phyloP scores from a whole-genome alignment of 2,797 vertebrate genomes.

The Squalus acanthias region DNA sequence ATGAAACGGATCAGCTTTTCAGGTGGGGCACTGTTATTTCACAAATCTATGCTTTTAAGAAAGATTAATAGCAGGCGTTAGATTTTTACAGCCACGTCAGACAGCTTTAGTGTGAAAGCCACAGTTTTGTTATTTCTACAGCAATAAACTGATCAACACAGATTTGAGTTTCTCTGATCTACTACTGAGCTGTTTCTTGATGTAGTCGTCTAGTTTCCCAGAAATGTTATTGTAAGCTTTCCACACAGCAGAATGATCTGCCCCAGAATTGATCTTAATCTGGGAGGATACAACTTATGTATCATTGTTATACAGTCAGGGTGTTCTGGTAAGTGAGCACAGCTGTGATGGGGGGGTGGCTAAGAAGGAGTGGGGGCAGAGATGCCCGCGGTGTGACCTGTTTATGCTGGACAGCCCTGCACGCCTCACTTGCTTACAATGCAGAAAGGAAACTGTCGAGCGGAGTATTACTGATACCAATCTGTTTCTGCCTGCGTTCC shows the following conservation, averaged over 20 bases:
- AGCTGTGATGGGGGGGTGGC: background rate
- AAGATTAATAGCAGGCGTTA: background rate
- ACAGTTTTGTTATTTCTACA: background rate
- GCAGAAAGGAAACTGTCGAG: background rate
- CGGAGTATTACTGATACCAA: conserved; percentile 18
- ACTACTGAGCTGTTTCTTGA: background rate
- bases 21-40: background rate
- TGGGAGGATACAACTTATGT: background rate
- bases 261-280: background rate
- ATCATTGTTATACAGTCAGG: background rate
- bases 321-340: background rate
- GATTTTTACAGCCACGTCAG: background rate
- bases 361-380: background rate
- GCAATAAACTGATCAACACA: background rate
- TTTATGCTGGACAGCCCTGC: background rate
- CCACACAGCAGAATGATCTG: background rate
- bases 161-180: background rate
- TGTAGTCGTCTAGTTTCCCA: background rate
- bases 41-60: background rate
- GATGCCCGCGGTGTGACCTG: background rate
- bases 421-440: background rate
- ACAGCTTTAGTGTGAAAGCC: background rate
- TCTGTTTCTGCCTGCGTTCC: background rate
- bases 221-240: background rate
- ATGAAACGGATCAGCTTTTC: background rate